Evolutionary conservation across 92 coral and sea anemone genomes (phyloP).

Genomic region (Muricea muricata): DNA sequence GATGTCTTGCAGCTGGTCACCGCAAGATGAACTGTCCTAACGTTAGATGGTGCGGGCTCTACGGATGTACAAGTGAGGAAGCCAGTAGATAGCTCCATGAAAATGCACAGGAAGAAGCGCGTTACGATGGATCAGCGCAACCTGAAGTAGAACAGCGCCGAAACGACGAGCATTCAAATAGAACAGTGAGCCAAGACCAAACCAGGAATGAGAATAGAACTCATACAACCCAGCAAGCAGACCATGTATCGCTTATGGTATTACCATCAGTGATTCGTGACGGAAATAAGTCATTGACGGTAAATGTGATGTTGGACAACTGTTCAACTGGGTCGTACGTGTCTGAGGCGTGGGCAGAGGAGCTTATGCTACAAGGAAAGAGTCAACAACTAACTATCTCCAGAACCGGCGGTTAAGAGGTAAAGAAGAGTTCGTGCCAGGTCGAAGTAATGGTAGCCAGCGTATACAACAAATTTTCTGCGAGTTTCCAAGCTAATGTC

Average conservation of each 20-base stretch:
- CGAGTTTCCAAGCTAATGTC: neutral
- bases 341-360: constrained; percentile 12
- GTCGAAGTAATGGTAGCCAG: neutral
- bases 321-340: constrained; percentile 31
- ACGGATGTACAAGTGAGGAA: constrained; percentile 25
- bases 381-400: constrained; percentile 5
- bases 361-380: constrained; percentile 13
- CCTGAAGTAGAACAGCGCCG: no score
- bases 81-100: neutral
- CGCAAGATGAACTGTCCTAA: constrained; percentile 4
- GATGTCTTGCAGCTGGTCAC: constrained; percentile 28
- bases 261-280: neutral
- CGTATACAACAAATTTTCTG: neutral
- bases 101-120: neutral
- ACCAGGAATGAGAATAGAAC: neutral
- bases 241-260: constrained; percentile 6
- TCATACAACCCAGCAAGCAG: neutral
- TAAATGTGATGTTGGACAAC: constrained; percentile 9
- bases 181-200: neutral
- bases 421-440: neutral
- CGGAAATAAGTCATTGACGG: neutral
- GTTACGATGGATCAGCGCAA: neutral
- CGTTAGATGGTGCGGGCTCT: constrained; percentile 40
- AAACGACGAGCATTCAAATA: neutral
- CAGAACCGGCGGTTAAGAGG: constrained; percentile 10